phyloP scores from a whole-genome alignment of 2,113 vertebrate species.

The Vulpes ferrilata region DNA sequence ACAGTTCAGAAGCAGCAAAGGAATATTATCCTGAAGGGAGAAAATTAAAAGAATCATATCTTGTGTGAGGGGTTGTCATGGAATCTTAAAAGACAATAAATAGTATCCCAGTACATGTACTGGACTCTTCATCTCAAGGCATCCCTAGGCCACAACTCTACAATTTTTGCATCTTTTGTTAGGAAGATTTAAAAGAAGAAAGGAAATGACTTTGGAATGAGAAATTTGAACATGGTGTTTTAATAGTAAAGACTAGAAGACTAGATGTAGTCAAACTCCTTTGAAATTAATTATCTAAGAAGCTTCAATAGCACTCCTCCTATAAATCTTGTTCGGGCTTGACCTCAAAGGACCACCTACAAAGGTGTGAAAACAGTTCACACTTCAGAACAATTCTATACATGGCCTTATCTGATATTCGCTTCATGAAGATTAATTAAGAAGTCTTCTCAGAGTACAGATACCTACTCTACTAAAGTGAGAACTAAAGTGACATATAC shows the following conservation, averaged over 20 bases:
- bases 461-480: not conserved
- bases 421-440: slow-evolving; percentile 74
- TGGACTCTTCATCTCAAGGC: not conserved
- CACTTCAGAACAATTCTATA: not conserved
- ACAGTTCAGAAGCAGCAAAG: not conserved
- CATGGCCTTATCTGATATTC: not conserved
- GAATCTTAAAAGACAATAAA: not conserved
- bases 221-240: not conserved
- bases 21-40: not conserved
- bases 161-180: slow-evolving; percentile 14
- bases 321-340: slow-evolving; percentile 57
- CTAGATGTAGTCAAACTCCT: not conserved
- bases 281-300: slow-evolving; percentile 66
- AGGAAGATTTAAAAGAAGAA: slow-evolving; percentile 24
- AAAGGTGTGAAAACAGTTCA: slow-evolving; percentile 54
- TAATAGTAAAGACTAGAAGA: not conserved
- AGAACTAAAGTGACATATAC: slow-evolving; percentile 22
- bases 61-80: not conserved
- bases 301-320: not conserved
- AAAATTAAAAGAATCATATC: slow-evolving; percentile 33
- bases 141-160: not conserved
- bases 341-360: slow-evolving; percentile 64
- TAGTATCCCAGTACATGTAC: not conserved
- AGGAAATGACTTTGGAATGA: not conserved
- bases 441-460: slow-evolving; percentile 39